Conservation (phyloP, 2,888 invertebrate genomes). For the Oxytorus armatus region DNA sequence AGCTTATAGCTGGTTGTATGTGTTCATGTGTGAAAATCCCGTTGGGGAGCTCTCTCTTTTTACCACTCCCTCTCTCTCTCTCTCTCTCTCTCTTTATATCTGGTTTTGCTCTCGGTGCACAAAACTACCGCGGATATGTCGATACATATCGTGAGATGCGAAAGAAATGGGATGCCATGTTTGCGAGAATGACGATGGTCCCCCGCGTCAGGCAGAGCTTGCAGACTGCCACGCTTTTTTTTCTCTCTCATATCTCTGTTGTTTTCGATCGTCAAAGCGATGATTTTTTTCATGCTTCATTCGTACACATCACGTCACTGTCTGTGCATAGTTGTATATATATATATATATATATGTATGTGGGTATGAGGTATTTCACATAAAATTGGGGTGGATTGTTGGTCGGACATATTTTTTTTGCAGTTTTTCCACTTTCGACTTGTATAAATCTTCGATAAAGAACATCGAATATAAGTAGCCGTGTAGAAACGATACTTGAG, state of each 20-base stretch:
- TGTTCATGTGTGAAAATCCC: conserved; percentile 53
- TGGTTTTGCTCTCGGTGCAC: conserved; percentile 28
- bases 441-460: too few species aligned
- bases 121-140: conserved; percentile 33
- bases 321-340: too few species aligned
- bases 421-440: too few species aligned
- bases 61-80: not conserved
- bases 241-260: conserved; percentile 28
- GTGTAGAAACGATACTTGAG: too few species aligned
- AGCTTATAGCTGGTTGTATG: conserved; percentile 25
- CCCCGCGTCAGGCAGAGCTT: conserved; percentile 17
- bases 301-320: conserved; percentile 17
- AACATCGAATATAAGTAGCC: too few species aligned
- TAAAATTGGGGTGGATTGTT: too few species aligned
- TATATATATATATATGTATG: too few species aligned
- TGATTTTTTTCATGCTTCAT: conserved; percentile 51
- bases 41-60: conserved; percentile 20
- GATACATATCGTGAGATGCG: conserved; percentile 49
- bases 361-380: too few species aligned
- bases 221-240: conserved; percentile 5
- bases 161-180: conserved; percentile 50
- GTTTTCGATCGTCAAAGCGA: conserved; percentile 56
- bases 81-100: conserved; percentile 1
- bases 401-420: too few species aligned
- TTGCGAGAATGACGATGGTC: conserved; percentile 33